Conservation (phyloP, 37 sponge, comb jelly and placozoan genomes). For the Spongilla lacustris region DNA sequence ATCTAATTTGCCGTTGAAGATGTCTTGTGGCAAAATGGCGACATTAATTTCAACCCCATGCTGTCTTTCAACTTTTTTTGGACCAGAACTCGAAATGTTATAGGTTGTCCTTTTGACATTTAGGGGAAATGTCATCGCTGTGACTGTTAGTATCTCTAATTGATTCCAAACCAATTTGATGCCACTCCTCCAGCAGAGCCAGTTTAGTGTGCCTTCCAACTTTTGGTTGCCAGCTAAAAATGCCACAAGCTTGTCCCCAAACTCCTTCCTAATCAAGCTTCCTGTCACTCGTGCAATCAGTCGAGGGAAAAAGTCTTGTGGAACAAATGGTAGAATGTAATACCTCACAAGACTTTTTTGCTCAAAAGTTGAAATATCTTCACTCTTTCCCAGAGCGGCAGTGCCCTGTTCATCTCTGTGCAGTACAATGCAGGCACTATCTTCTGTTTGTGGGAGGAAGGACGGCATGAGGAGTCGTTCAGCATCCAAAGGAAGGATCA, state of each 20-base stretch:
- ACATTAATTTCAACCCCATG: conserved; percentile 61
- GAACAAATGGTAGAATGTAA: conserved; percentile 70
- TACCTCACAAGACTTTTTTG: conserved; percentile 26
- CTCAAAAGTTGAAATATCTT: conserved; percentile 12
- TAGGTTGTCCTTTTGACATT: conserved; percentile 15
- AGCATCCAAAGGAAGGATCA: conserved; percentile 61
- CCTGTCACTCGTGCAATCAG: conserved; percentile 75
- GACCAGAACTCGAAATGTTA: conserved; percentile 17
- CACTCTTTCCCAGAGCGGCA: not conserved
- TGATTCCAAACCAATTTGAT: conserved; percentile 59
- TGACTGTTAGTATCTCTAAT: conserved; percentile 67
- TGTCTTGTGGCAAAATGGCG: conserved; percentile 38
- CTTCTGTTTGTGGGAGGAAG: conserved; percentile 68
- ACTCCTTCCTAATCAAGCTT: conserved; percentile 30
- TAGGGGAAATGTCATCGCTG: conserved; percentile 27
- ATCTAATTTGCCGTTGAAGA: not conserved
- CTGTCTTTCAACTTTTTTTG: not conserved
- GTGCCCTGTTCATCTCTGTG: not conserved
- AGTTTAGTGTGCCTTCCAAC: conserved; percentile 51
- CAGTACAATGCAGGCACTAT: conserved; percentile 26
- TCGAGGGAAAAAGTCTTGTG: conserved; percentile 84
- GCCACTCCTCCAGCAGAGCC: conserved; percentile 83
- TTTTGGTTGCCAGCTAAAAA: not conserved
- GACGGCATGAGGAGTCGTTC: conserved; percentile 78
- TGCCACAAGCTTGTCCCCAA: conserved; percentile 9